These are phyloP conservation scores for Lepidurus arcticus DNA, from an alignment of 1,140 invertebrate genomes.

Conservation along the genomic window DNA sequence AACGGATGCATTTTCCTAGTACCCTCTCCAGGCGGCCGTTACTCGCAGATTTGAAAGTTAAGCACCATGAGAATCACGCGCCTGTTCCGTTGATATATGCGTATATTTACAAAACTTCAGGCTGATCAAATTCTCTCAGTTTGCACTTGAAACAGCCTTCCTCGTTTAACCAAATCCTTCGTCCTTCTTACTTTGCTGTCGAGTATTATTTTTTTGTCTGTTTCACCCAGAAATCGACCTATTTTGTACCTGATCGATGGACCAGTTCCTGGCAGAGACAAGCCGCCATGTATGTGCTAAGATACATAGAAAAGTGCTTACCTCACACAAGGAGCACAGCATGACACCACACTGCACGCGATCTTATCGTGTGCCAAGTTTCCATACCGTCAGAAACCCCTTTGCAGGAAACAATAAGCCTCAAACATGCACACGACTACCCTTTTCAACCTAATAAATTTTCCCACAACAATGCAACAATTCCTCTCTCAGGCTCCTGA, in stretches of 20 bases:
- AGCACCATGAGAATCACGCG: too few species aligned
- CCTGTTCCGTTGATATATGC: too few species aligned
- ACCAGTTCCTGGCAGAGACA: conserved; percentile 7
- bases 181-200: too few species aligned
- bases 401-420: not conserved
- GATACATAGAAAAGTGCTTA: not conserved
- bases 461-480: not conserved
- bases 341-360: conserved; percentile 12
- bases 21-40: too few species aligned
- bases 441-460: not conserved
- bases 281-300: not conserved
- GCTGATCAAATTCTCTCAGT: too few species aligned
- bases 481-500: not conserved
- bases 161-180: too few species aligned
- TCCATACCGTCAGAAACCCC: not conserved
- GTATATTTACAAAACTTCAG: too few species aligned
- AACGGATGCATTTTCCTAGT: too few species aligned
- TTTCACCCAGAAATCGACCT: not conserved
- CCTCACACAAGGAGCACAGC: not conserved
- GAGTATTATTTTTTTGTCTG: not conserved
- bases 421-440: not conserved
- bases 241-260: not conserved
- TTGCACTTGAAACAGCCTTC: too few species aligned
- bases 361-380: conserved; percentile 3
- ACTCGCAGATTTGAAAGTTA: too few species aligned